Conservation (phyloP, 2,888 invertebrate genomes). For the Machimus atricapillus region DNA sequence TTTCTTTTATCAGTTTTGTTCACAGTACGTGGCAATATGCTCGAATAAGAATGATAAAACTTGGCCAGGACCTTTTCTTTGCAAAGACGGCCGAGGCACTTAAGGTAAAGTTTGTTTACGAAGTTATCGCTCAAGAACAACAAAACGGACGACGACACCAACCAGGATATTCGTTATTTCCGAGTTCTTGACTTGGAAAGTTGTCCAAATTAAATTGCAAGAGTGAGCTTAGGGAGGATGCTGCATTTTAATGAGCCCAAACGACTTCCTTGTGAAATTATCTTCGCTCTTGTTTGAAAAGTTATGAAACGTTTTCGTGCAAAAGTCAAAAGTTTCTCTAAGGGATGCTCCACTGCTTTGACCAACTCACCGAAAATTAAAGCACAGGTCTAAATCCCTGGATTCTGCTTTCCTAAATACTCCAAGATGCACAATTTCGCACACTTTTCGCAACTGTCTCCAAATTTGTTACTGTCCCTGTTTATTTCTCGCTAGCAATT, state of each 20-base stretch:
- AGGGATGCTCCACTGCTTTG: background rate
- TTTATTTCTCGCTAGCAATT: background rate
- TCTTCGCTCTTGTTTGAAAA: background rate
- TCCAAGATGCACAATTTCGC: background rate
- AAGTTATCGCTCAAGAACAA: background rate
- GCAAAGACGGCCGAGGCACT: background rate
- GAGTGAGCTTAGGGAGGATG: background rate
- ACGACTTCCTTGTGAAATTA: background rate
- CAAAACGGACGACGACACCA: background rate
- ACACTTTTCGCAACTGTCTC: background rate
- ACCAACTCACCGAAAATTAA: background rate
- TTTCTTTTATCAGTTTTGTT: conserved; percentile 8
- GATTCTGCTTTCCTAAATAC: background rate
- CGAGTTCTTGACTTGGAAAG: background rate
- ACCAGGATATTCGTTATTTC: background rate
- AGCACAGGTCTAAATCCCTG: background rate
- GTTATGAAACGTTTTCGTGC: background rate
- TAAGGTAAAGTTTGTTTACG: conserved; percentile 31
- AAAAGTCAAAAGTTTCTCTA: background rate
- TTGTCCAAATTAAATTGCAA: conserved; percentile 27
- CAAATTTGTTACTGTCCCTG: background rate
- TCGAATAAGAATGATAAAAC: background rate
- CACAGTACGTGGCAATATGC: background rate
- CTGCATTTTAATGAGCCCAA: background rate
- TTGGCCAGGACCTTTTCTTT: background rate